phyloP scores from a whole-genome alignment of 2,113 vertebrate genomes.

The Triplophysa tibetana region DNA sequence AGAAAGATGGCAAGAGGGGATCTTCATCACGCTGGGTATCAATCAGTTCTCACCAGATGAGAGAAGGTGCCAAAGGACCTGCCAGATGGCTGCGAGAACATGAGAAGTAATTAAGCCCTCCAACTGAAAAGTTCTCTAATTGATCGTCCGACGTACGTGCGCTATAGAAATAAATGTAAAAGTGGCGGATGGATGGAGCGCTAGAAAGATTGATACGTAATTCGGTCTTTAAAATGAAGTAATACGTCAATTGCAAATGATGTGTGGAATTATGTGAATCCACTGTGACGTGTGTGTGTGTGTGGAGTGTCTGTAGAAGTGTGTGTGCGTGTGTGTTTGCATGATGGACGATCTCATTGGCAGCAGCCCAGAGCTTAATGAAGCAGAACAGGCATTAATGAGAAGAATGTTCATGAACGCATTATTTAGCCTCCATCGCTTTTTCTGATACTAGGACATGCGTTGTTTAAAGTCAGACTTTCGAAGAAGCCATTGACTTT shows the following conservation, averaged over 20 bases:
- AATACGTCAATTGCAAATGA: constrained; percentile 45
- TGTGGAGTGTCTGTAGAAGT: not conserved
- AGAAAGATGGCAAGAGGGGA: constrained; percentile 35
- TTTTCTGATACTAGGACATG: constrained; percentile 31
- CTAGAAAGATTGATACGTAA: constrained; percentile 41
- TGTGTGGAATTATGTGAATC: constrained; percentile 39
- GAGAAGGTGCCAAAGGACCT: constrained; percentile 39
- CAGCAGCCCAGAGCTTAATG: constrained; percentile 39
- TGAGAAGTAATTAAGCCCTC: constrained; percentile 59
- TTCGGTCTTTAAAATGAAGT: constrained; percentile 37
- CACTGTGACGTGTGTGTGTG: not conserved
- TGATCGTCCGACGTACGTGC: constrained; percentile 51
- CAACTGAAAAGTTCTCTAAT: constrained; percentile 55
- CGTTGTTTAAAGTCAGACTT: constrained; percentile 30
- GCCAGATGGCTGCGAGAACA: constrained; percentile 53
- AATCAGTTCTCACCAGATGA: constrained; percentile 50
- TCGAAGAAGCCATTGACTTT: constrained; percentile 17
- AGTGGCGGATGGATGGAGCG: not conserved
- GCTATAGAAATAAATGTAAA: constrained; percentile 28
- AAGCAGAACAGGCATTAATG: constrained; percentile 50
- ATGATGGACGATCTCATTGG: constrained; percentile 46
- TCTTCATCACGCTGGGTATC: constrained; percentile 51
- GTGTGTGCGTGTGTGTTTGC: constrained; percentile 6
- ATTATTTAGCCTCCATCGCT: constrained; percentile 33
- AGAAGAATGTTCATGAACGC: constrained; percentile 34